Percentiles rank a stretch among this genome's conserved stretches.
phyloP scores from a whole-genome alignment of 2,888 invertebrate genomes.

The Dasypogon diadema region DNA sequence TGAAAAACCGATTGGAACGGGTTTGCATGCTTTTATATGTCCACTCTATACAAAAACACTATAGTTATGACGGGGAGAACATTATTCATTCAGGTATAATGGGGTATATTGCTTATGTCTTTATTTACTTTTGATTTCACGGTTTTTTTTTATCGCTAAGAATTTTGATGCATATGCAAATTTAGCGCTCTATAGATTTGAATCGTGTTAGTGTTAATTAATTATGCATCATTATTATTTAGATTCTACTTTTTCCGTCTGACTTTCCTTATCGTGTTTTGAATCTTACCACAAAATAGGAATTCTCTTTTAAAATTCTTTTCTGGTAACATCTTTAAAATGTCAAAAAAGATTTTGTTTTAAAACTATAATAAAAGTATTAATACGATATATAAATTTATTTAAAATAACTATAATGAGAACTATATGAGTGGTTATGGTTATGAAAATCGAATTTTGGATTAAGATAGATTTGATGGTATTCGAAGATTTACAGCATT shows the following conservation, averaged over 20 bases:
- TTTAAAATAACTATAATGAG: no score
- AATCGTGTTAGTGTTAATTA: not conserved
- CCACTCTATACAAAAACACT: not conserved
- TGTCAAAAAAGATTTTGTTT: no score
- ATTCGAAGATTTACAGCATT: no score
- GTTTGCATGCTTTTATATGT: not conserved
- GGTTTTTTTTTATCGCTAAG: not conserved
- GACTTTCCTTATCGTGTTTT: not conserved
- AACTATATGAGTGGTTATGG: no score
- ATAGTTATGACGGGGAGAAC: not conserved
- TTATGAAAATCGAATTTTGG: no score
- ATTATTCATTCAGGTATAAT: not conserved
- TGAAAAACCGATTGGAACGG: not conserved
- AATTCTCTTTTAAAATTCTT: no score
- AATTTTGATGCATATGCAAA: not conserved
- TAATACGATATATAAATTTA: no score
- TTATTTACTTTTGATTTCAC: not conserved
- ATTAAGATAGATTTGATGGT: no score
- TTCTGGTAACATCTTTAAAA: no score
- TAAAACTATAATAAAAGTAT: no score
- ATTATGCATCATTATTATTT: not conserved
- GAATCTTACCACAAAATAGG: no score
- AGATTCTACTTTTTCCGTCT: not conserved
- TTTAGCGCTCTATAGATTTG: not conserved
- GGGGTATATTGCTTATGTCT: not conserved